Base-by-base conservation (phyloP, 2,113 vertebrate species). In the Apaloderma vittatum region DNA sequence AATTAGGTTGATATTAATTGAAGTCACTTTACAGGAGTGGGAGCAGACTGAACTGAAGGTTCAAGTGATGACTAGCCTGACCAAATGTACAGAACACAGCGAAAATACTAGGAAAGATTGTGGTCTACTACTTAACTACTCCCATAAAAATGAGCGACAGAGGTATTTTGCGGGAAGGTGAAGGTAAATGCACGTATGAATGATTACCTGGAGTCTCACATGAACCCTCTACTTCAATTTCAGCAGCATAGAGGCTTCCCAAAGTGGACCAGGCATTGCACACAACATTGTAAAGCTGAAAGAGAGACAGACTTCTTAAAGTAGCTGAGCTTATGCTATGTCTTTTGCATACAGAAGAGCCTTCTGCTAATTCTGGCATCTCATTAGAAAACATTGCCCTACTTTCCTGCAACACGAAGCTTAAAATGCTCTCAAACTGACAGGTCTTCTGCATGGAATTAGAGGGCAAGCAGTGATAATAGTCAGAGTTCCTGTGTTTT, bases 371-470 rank as follows among this genome's bases (percentile, higher is more conserved):
- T 96, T 95, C 82, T 83, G 52, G 59, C 40, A 49, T 72, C 80
- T 93, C 70, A 83, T 93, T 96, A 86, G 82, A 87, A 95, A 93
- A 58, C 40, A 62, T 72, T 95, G 82, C 74, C 91, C 95, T 96
- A 86, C 63, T 93, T 97, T 95, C 84, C 67, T 90, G 45, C 83
- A 88, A 73, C 59, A 55, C 66, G 36, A 36, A 76, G 62, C 72
- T 96, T 63, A 68, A 46, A 86, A 46, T 63, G 52, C 34, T 93
- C 73, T 89, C 72, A 65, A 79, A 71, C 15, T 90, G n/a, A 81
- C 45, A 72, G 59, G 52, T 34, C 52, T 93, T 95, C 66, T 87
- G 36, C 4, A 3, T 65, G 85, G 67, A 95, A 94, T 40, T 3
- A 7, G 29, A 81, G 78, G 68, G 27, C 49, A 73, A 76, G 22